Evolutionary conservation across 2,797 vertebrate genomes (phyloP).

Genomic region (Oreonectes daqikongensis): DNA sequence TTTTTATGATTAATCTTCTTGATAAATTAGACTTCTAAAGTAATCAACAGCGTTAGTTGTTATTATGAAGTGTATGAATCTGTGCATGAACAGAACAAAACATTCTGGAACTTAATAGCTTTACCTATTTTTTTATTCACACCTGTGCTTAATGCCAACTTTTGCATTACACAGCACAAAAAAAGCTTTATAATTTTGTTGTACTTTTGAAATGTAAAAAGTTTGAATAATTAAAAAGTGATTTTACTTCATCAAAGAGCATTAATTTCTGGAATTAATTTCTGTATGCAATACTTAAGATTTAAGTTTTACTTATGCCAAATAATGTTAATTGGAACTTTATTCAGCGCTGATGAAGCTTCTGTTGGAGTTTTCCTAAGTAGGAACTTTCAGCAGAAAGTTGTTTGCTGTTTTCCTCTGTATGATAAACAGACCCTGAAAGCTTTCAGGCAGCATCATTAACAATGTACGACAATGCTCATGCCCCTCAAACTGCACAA

Average conservation of each 20-base stretch:
- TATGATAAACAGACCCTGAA: conserved; percentile 49
- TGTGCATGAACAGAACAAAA: not conserved
- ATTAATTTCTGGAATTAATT: not conserved
- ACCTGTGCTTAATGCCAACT: not conserved
- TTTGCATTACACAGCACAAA: not conserved
- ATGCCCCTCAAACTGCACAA: conserved; percentile 61
- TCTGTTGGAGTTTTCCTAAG: conserved; percentile 27
- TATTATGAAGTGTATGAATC: not conserved
- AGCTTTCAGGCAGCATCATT: conserved; percentile 63
- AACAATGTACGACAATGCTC: conserved; percentile 62
- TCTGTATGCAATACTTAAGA: not conserved
- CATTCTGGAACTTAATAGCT: not conserved
- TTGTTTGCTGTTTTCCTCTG: conserved; percentile 53
- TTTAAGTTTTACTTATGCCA: not conserved
- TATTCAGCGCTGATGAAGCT: not conserved
- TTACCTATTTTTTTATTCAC: not conserved
- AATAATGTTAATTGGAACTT: not conserved
- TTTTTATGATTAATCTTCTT: conserved; percentile 7
- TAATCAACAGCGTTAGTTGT: conserved; percentile 1
- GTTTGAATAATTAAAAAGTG: not conserved
- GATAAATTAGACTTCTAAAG: conserved; percentile 13
- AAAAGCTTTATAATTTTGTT: too few relatives aligned
- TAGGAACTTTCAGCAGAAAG: conserved; percentile 44
- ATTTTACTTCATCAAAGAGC: not conserved
- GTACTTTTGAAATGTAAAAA: not conserved